phyloP scores from a whole-genome alignment of 2,888 invertebrate species.

The Notodonta ziczac region DNA sequence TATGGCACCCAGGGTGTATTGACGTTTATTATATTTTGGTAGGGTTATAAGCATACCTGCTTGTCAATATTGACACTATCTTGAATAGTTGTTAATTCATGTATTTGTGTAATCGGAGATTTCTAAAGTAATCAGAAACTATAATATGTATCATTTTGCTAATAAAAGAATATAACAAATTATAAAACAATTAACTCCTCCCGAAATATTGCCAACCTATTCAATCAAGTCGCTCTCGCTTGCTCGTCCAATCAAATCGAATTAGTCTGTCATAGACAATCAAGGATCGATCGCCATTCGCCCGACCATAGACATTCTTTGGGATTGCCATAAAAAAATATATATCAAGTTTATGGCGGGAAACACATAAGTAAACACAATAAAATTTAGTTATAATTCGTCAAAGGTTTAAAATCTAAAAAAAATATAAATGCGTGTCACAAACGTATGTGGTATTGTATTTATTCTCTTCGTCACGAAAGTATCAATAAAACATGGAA shows the following conservation, averaged over 20 bases:
- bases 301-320: no score
- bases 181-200: constrained; percentile 34
- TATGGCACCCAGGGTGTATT: constrained; percentile 12
- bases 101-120: constrained; percentile 26
- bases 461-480: no score
- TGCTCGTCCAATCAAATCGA: constrained; percentile 10
- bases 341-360: no score
- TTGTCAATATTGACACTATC: constrained; percentile 74
- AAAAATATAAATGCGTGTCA: no score
- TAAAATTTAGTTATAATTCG: no score
- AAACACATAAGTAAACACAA: constrained; percentile 11
- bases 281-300: no score
- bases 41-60: constrained; percentile 72
- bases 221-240: constrained; percentile 34
- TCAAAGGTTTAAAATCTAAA: no score
- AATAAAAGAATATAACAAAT: constrained; percentile 30
- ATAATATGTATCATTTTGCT: constrained; percentile 47
- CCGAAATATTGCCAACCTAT: constrained; percentile 45
- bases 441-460: no score
- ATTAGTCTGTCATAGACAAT: neutral
- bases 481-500: no score
- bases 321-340: no score
- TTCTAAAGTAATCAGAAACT: constrained; percentile 26
- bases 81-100: constrained; percentile 37
- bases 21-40: constrained; percentile 41